Base-by-base conservation (phyloP, 2,113 vertebrate species). In the Xiphorhynchus elegans region DNA sequence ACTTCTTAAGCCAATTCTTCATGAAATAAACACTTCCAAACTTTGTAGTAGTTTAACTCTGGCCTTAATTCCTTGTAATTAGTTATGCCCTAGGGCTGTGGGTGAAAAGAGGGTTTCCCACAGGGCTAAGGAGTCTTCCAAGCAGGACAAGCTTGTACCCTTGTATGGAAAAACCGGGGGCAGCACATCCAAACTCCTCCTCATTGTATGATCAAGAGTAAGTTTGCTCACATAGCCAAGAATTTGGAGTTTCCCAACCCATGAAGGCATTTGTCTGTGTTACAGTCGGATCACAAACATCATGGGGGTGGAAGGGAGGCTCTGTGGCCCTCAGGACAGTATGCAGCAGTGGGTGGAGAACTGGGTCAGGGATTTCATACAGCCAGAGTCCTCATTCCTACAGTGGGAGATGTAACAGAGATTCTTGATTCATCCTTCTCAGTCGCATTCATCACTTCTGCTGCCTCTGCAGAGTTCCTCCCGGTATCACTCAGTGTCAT, bases 121-220 rank as follows among this genome's bases (percentile, higher is more conserved):
- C 42, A 79, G 79, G 53, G 79, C 35, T 44, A 69, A 85, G 56
- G 49, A 77, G 29, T 53, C 63, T 84, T 95, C 72, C 64, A 67
- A 42, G 67, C 86, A 74, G 56, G 52, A 56, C 76, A 92, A 83
- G 39, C 83, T 89, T 70, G 13, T 92, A 42, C 33, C 89, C 89
- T 92, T 87, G 56, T 89, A 49, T 92, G 89, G 89, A 89, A 93
- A 90, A 94, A 78, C 33, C 37, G 53, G 67, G 67, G 63, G 39
- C 49, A 89, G 78, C 62, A 64, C 56, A 68, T 60, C 64, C 59
- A 80, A 69, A 73, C 40, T 69, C 82, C 72, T 90, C 67, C 87
- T 79, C n/a, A 4, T 62, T 93, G 42, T 59, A 63, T 39, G 64
- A 86, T 77, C 20, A 70, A 81, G 55, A 78, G n/a, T 69, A 47